Evolutionary conservation across 2,113 vertebrate species (phyloP).

Genomic region (Lipophrys pholis): DNA sequence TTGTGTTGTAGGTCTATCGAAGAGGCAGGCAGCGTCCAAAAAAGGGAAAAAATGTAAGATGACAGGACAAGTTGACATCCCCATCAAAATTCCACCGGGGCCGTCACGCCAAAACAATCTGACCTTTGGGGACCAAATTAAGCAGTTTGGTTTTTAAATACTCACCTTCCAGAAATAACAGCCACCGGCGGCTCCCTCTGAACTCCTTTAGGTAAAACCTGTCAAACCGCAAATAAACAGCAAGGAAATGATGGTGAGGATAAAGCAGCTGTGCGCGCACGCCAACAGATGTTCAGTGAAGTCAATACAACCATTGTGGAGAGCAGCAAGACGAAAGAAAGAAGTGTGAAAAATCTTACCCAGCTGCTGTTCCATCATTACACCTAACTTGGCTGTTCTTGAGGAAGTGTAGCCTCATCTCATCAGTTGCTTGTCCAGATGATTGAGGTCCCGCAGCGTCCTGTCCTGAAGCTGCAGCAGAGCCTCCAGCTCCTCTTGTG

Average conservation of each 20-base stretch:
- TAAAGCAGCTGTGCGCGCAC: slow-evolving; percentile 27
- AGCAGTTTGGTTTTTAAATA: slow-evolving; percentile 75
- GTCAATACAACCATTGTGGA: neutral
- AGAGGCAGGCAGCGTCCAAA: slow-evolving; percentile 39
- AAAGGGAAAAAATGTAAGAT: slow-evolving; percentile 53
- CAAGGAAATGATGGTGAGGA: slow-evolving; percentile 33
- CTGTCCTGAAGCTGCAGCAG: slow-evolving; percentile 47
- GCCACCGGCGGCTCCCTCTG: slow-evolving; percentile 84
- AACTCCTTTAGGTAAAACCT: slow-evolving; percentile 85
- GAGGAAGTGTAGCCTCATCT: slow-evolving; percentile 85
- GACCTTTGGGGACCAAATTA: slow-evolving; percentile 76
- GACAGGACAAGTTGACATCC: slow-evolving; percentile 59
- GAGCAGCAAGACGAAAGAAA: neutral
- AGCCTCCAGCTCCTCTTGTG: slow-evolving; percentile 32
- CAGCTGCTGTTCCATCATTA: slow-evolving; percentile 82
- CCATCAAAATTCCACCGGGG: slow-evolving; percentile 66
- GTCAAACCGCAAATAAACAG: slow-evolving; percentile 67
- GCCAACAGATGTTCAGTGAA: too few relatives aligned
- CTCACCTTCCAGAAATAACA: slow-evolving; percentile 86
- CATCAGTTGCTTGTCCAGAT: slow-evolving; percentile 66
- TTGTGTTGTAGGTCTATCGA: slow-evolving; percentile 6
- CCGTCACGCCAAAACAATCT: slow-evolving; percentile 60
- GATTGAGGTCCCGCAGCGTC: slow-evolving; percentile 58
- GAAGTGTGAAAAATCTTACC: slow-evolving; percentile 61
- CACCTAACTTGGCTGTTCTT: slow-evolving; percentile 79